phyloP scores from a whole-genome alignment of 2,888 invertebrate genomes.

The Tanypteryx hageni region DNA sequence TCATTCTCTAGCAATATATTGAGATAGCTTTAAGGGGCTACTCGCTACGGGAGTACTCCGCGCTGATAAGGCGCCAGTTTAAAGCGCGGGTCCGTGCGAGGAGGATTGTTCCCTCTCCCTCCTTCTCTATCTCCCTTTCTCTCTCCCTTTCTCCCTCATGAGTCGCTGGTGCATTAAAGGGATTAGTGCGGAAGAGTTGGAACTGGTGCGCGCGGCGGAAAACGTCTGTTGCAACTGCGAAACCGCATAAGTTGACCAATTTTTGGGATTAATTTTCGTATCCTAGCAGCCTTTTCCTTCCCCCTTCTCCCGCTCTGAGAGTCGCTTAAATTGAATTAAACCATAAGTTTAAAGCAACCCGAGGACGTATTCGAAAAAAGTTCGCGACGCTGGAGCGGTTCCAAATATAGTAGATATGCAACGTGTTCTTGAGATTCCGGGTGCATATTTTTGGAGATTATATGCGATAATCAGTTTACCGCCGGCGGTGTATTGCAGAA shows the following conservation, averaged over 20 bases:
- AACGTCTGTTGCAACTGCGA: not conserved
- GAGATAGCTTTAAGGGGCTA: not conserved
- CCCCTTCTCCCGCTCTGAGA: not conserved
- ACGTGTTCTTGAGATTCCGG: no score
- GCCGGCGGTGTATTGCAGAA: no score
- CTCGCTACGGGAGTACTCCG: not conserved
- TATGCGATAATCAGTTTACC: no score
- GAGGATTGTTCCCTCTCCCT: not conserved
- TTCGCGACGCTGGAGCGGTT: no score
- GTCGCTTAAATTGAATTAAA: not conserved
- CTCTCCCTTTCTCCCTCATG: not conserved
- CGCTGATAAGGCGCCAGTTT: not conserved
- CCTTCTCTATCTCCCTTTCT: not conserved
- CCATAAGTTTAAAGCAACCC: not conserved
- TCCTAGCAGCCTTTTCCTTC: not conserved
- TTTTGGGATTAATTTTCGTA: conserved; percentile 45
- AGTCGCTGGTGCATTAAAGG: conserved; percentile 13
- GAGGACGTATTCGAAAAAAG: not conserved
- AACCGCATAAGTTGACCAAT: conserved; percentile 31
- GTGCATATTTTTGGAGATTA: no score
- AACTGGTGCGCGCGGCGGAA: not conserved
- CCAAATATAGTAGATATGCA: no score
- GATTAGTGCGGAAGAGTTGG: not conserved
- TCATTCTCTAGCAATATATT: not conserved
- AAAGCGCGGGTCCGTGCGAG: not conserved